Percentiles rank a stretch among this genome's conserved stretches.
phyloP scores from a whole-genome alignment of 2,113 vertebrate genomes.

The Nerophis ophidion region DNA sequence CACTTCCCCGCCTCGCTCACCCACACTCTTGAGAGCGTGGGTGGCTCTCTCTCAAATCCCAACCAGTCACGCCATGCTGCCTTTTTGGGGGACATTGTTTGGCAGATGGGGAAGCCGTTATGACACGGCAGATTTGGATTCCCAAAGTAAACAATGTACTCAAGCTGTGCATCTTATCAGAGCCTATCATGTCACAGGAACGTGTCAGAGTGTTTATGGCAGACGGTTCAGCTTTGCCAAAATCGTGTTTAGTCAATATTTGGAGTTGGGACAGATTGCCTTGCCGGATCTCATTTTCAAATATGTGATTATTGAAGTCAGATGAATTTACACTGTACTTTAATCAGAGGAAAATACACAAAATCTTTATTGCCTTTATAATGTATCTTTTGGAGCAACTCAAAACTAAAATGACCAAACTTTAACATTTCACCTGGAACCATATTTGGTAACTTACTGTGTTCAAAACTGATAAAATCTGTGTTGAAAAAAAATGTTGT shows the following conservation, averaged over 20 bases:
- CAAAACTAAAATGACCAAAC: no score
- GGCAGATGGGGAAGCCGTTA: constrained; percentile 53
- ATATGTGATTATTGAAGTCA: no score
- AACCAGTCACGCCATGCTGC: neutral
- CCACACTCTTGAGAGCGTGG: no score
- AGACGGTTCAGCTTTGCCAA: constrained; percentile 24
- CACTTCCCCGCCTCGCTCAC: constrained; percentile 30
- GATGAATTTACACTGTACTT: no score
- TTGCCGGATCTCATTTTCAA: no score
- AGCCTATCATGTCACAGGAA: constrained; percentile 16
- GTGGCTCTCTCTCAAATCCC: neutral
- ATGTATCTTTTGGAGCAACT: no score
- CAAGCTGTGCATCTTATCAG: constrained; percentile 13
- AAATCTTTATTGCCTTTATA: no score
- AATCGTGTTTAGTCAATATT: constrained; percentile 48
- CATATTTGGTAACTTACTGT: no score
- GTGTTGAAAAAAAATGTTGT: no score
- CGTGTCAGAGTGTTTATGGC: constrained; percentile 23
- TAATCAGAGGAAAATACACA: no score
- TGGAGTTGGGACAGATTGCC: constrained; percentile 6
- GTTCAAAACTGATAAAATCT: no score
- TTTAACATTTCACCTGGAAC: no score
- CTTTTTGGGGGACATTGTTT: neutral
- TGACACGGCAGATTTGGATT: constrained; percentile 42
- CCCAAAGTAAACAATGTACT: constrained; percentile 50